Conservation (phyloP, 2,888 invertebrate genomes). For the Hydrotaea cyrtoneurina region DNA sequence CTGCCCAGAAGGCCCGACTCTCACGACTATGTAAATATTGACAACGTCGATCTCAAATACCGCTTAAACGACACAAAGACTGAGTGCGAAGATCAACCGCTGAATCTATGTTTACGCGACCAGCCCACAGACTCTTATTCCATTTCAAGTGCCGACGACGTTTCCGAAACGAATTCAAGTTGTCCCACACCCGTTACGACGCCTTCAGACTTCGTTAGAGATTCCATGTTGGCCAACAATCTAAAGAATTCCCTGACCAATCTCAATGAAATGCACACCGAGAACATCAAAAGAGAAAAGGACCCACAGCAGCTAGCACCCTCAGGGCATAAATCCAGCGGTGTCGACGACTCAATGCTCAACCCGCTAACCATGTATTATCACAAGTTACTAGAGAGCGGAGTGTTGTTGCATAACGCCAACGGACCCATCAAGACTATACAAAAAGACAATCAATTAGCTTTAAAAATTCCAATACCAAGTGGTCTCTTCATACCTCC, state of each 20-base stretch:
- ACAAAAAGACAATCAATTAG: conserved; percentile 80
- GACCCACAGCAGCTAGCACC: no score
- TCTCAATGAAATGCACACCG: conserved; percentile 33
- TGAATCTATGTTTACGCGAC: conserved; percentile 92
- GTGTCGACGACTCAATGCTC: conserved; percentile 81
- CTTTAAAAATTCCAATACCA: conserved; percentile 78
- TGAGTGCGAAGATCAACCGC: conserved; percentile 83
- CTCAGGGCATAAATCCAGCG: not conserved
- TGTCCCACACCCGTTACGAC: conserved; percentile 73
- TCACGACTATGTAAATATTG: conserved; percentile 3
- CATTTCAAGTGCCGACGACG: conserved; percentile 77
- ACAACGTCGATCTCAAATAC: not conserved
- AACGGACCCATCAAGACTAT: conserved; percentile 76
- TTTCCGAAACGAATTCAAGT: conserved; percentile 53
- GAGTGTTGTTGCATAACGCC: conserved; percentile 79
- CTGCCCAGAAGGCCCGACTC: conserved; percentile 84
- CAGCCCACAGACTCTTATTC: conserved; percentile 76
- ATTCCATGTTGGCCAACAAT: conserved; percentile 72
- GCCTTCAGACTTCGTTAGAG: conserved; percentile 69
- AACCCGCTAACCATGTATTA: conserved; percentile 90
- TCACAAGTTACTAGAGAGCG: conserved; percentile 85
- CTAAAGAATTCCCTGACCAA: conserved; percentile 80
- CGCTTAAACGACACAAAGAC: conserved; percentile 72
- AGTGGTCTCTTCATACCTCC: conserved; percentile 73
- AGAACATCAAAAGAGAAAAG: not conserved